Base-by-base conservation (phyloP, 2,113 vertebrate genomes). In the Tachuris rubrigastra region DNA sequence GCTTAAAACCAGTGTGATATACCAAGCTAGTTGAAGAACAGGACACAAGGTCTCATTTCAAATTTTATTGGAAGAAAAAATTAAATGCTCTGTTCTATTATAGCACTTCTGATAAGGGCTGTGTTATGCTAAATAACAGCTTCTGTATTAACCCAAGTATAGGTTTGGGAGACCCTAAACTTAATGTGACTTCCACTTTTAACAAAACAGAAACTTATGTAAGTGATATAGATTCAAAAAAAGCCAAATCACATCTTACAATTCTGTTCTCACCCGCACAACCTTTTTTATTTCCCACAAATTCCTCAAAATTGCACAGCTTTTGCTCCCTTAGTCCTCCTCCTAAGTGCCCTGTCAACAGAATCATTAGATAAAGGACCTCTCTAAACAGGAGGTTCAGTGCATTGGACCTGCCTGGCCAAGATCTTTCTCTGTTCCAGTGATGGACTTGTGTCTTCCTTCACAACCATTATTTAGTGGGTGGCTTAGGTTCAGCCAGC, bases 41-140 rank as follows among this genome's bases (percentile, higher is more conserved):
- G 44, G 58, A 76, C 41, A 56, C 18, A 8, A 41, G 39, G 35
- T 37, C 73, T 46, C 30, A 63, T 90, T 92, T 93, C 56, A 23
- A 88, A 25, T 83, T 96, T 94, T 77, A 75, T 31, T 80, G 66
- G 93, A 90, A 93, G 46, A 65, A 76, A 59, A 39, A 53, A 69
- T 86, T 84, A 62, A 90, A 79, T 50, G 72, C 9, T 78, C 31
- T 79, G 5, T 52, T 93, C 79, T 56, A 58, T 85, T 63, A 75
- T 4, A 44, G 19, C 21, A 21, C 72, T 94, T 93, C 74, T 65
- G 49, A 35, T 24, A 79, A 81, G 49, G 59, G 7, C 6, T 24
- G 4, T 41, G 63, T 94, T 89, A 63, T 39, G 22, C 14, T 42
- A 71, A 96, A 53, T 67, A 92, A 87, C 31, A 72, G 49, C n/a